Base-by-base conservation (phyloP, 2,113 vertebrate genomes). In the Eclectus roratus region DNA sequence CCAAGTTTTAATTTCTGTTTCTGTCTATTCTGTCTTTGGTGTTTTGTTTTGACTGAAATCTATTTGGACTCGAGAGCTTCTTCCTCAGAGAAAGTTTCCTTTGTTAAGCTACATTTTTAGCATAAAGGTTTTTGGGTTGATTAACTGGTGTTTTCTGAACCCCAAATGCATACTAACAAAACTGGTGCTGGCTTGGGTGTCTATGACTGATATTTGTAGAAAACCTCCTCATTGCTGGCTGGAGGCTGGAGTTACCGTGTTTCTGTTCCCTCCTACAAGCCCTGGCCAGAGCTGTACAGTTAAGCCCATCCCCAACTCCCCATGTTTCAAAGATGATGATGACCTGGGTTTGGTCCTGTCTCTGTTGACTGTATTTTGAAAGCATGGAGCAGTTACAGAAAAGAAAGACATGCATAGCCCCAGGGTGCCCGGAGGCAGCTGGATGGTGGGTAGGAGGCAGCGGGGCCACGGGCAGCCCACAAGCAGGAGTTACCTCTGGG, bases 291-390 rank as follows among this genome's bases (percentile, higher is more conserved):
- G 56, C 72, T 53, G 14, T 20, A 9, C n/a, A 9, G 13, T 25
- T 55, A 35, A 64, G 61, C 37, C 52, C 71, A 14, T 17, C 58
- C 19, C 41, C 37, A 43, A 29, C n/a, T 78, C 47, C 21, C 13
- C 6, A 3, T 1, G 3, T 11, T 47, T 74, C 61, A 50, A 64
- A 55, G 69, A 3, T 0, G 3, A 20, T 0, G 1, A 8, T 47
- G 68, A 33, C 18, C 23, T 63, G 79, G 21, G 19, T 44, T 86
- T 65, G 35, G 8, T 69, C 31, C 66, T 56, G 24, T 37, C 58
- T 85, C n/a, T 80, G 35, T 35, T 83, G 58, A 7, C 25, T 2
- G 0, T 6, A 3, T 43, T 73, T 39, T 70, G 76, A 21, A 44
- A 77, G 88, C 4, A 1, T 1, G 2, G 18, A 66, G 25, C 39